Evolutionary conservation across 2,113 vertebrate species (phyloP), one percentile per base, ranked within the genome.

Genomic region (Stigmatopora argus): DNA sequence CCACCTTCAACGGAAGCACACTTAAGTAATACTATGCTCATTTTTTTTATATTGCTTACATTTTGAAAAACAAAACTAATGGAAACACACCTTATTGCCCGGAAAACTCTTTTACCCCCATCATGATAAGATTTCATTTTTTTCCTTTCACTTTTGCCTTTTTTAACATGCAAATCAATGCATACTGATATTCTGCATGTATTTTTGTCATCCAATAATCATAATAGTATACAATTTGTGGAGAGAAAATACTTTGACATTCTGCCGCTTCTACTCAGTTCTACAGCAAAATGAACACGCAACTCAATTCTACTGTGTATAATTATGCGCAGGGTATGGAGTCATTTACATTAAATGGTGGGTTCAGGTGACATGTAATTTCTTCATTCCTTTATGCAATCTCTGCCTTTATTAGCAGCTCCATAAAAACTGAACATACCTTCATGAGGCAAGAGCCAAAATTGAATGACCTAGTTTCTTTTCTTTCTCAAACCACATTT

Each of bases 161-260:
- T 45, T 61, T 61, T 61, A 61, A 23, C 59, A 15, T 61, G 38
- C 21, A 12, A 61, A 14, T 11, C 14, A 61, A 38, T 15, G 31
- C 48, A 48, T 45, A 71, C 45, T 78, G 51, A 80, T 86, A 35
- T 64, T 61, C 72, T 73, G n/a, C 65, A 75, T 83, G 72, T 86
- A 85, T 81, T 85, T 85, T 72, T 83, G 63, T 83, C 78, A 82
- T 67, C 78, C 76, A 76, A 78, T 74, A 78, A 69, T 83, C 73
- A 75, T 0, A 38, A 66, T 26, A 72, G 66, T 66, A 56, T 78
- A 57, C 74, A 85, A 81, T 85, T 85, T 79, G 77, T 63, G 77
- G 78, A 67, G 68, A 82, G 72, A 66, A 65, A 79, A 79, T 58
- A 78, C 71, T 81, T 67, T 77, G 72, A 72, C 67, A 34, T 63